Conservation (phyloP, 2,113 vertebrate genomes). For the Zapornia atra region DNA sequence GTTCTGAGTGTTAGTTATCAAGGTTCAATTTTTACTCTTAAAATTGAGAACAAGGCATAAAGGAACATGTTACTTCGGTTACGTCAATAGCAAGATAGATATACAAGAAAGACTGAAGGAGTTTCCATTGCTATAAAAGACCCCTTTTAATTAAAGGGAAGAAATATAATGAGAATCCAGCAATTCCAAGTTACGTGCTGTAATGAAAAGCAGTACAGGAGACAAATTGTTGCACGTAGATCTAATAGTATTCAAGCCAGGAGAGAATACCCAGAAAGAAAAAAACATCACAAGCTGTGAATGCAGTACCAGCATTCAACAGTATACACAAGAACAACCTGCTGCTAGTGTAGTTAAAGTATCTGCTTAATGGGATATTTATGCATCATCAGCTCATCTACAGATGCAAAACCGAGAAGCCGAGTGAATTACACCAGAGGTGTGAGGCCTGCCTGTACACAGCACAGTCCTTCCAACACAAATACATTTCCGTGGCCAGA, state of each 20-base stretch:
- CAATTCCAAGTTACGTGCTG: not conserved
- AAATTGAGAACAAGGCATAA: not conserved
- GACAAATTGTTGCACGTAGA: not conserved
- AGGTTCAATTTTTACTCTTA: not conserved
- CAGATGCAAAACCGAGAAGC: not conserved
- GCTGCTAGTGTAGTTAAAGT: not conserved
- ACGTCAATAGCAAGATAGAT: not conserved
- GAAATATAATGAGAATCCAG: not conserved
- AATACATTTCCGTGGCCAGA: not conserved
- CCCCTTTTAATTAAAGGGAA: not conserved
- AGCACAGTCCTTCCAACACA: not conserved
- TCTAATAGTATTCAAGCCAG: not conserved
- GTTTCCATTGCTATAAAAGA: not conserved
- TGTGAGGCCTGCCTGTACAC: not conserved
- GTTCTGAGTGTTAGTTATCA: not conserved
- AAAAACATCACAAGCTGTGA: not conserved
- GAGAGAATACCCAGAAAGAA: not conserved
- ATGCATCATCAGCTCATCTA: not conserved
- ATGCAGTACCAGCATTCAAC: not conserved
- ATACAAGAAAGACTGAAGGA: not conserved
- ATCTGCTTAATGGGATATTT: not conserved
- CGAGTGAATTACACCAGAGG: not conserved
- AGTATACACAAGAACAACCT: not conserved
- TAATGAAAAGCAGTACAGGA: not conserved
- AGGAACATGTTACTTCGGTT: not conserved